Evolutionary conservation across 2,797 vertebrate species (phyloP), one percentile per base, ranked within the genome.

Genomic region (Lagocephalus sceleratus): DNA sequence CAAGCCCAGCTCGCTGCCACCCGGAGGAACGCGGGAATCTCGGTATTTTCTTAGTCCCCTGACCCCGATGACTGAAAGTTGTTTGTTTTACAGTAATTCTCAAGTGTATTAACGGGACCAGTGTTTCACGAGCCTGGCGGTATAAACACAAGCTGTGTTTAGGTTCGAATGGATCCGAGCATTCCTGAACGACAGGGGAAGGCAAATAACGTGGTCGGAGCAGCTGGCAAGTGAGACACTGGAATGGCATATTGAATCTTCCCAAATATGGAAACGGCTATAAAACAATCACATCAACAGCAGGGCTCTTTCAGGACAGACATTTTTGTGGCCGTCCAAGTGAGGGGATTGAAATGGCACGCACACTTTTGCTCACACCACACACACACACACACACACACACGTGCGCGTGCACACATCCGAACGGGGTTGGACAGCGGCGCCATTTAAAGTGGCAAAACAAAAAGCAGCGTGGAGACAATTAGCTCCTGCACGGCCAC

Each of bases 271-370:
- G 81, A 81, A 75, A 73, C 71, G 57, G 73, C 70, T 71, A 58
- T 79, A 84, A 81, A 79, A 87, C 78, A 83, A 86, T 83, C 75
- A 68, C 83, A 76, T 80, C 75, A 79, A 75, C 81, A 82, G 78
- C 79, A 76, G 78, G 79, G 73, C 74, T 81, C 76, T 76, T 81
- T 83, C 76, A 83, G 82, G 79, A 78, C 76, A 69, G 67, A 71
- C 76, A 53, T 74, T 83, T 78, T 73, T 74, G 75, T 82, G 70
- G 72, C 66, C 56, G 61, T 85, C 83, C 83, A 83, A 83, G 76
- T 63, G 76, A 81, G 70, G 63, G 76, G 73, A 85, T 82, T 83
- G 73, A 81, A 82, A 84, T 72, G 71, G 66, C 73, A 68, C 69
- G 52, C 71, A 71, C 40, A 57, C 73, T 45, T 19, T 47, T 66